Percentiles rank a stretch among this genome's conserved stretches.
Evolutionary conservation across 2,888 invertebrate genomes (phyloP).

Genomic region (Phalangium opilio): DNA sequence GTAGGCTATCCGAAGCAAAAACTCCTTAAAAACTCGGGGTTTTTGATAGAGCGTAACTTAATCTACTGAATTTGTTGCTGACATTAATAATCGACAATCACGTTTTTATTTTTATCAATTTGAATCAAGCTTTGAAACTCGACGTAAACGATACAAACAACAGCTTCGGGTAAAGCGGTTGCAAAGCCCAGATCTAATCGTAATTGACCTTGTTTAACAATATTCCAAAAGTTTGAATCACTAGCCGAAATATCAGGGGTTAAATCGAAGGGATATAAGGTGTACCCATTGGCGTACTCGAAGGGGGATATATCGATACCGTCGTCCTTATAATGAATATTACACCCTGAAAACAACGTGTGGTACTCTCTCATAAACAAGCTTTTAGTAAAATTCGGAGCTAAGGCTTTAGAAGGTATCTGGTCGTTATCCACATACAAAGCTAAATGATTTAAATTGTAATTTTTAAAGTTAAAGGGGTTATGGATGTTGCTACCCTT

Average conservation of each 20-base stretch:
- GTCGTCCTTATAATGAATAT: constrained; percentile 19
- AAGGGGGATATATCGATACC: constrained; percentile 17
- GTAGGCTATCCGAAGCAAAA: no score
- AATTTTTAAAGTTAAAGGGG: constrained; percentile 20
- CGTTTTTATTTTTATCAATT: no score
- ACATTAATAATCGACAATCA: no score
- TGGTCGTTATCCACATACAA: constrained; percentile 20
- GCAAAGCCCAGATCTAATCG: constrained; percentile 22
- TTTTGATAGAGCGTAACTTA: no score
- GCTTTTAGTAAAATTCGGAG: constrained; percentile 5
- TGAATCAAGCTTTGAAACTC: constrained; percentile 23
- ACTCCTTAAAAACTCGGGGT: no score
- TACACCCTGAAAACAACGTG: constrained; percentile 21
- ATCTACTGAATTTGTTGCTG: no score
- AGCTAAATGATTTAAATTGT: constrained; percentile 15
- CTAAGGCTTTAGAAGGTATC: constrained; percentile 15
- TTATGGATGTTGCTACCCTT: no score
- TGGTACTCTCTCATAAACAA: constrained; percentile 21
- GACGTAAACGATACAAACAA: constrained; percentile 23
- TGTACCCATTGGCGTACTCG: constrained; percentile 14
- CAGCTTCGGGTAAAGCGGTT: constrained; percentile 13
- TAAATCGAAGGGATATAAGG: constrained; percentile 22
- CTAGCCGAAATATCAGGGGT: constrained; percentile 15
- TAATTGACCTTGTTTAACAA: constrained; percentile 17
- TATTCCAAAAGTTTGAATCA: constrained; percentile 18